Evolutionary conservation across 2,113 vertebrate genomes (phyloP), one percentile per base, ranked within the genome.

Genomic region (Meles meles): DNA sequence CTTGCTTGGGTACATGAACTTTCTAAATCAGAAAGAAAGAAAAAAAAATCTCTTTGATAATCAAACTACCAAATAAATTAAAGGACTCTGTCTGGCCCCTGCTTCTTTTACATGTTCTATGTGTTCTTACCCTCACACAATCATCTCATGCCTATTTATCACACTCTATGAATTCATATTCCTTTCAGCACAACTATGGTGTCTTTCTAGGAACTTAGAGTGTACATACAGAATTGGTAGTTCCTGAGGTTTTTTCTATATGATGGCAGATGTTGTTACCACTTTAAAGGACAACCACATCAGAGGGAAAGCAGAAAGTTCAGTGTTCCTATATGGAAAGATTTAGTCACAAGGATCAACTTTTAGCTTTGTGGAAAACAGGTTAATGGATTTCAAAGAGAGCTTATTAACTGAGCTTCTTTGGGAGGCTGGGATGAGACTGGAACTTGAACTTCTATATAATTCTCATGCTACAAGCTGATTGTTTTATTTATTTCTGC

Each of bases 341-440:
- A 92, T 82, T 81, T 23, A 95, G 65, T 44, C 88, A 71, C 2
- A 47, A 44, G 9, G 7, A 80, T 72, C 23, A 49, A 85, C 3
- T 85, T 96, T 93, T 93, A 83, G 21, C 34, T 83, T 77, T 92
- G 20, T 69, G 76, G n/a, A 87, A 87, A 87, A 94, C 29, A 44
- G 31, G 20, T 39, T 55, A 71, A 80, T 39, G 27, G 3, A 74
- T 81, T 63, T 84, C 42, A 37, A 94, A 83, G 9, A 18, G 23
- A 90, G 89, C 10, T 94, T 90, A 79, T 9, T 77, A 86, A 92
- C 7, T 63, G 31, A 77, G 23, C 18, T 95, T 80, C 34, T 29
- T 37, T 93, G 52, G 39, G 59, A 94, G 18, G 59, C 25, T 92
- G 15, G 14, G 13, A 71, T 86, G 59, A 80, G 57, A 79, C 52